Conservation (phyloP, 2,113 vertebrate genomes). For the Myiozetetes cayanensis region DNA sequence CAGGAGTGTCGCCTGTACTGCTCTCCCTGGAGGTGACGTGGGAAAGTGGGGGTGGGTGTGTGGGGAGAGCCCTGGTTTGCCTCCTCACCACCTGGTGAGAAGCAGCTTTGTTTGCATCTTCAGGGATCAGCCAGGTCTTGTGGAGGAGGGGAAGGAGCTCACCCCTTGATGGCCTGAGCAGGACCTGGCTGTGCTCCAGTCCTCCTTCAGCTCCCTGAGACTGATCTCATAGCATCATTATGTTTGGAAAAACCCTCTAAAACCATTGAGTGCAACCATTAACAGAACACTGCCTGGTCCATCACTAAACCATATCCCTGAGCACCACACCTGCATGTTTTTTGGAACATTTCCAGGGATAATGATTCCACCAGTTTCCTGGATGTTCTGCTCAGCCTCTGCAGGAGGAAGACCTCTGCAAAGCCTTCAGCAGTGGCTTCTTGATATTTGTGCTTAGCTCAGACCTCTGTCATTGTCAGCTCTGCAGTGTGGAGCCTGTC, state of each 20-base stretch:
- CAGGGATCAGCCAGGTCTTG: not conserved
- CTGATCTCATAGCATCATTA: not conserved
- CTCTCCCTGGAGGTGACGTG: not conserved
- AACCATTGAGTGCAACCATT: not conserved
- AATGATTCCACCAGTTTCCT: not conserved
- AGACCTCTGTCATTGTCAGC: not conserved
- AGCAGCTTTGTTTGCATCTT: not conserved
- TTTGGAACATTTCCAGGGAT: not conserved
- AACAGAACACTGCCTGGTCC: not conserved
- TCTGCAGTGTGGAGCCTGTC: not conserved
- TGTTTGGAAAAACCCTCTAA: not conserved
- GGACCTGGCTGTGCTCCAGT: not conserved
- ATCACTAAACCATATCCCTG: not conserved
- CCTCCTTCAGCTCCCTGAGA: not conserved
- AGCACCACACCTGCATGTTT: not conserved
- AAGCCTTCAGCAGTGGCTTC: not conserved
- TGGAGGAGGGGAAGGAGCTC: not conserved
- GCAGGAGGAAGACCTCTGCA: not conserved
- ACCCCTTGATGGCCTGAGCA: not conserved
- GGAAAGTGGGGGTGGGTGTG: rapidly evolving
- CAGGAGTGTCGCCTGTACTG: not conserved
- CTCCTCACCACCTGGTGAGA: not conserved
- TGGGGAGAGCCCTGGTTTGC: not conserved
- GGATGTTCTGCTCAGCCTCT: not conserved
- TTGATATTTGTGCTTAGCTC: not conserved